Conservation (phyloP, 2,797 vertebrate genomes). For the Takifugu rubripes region DNA sequence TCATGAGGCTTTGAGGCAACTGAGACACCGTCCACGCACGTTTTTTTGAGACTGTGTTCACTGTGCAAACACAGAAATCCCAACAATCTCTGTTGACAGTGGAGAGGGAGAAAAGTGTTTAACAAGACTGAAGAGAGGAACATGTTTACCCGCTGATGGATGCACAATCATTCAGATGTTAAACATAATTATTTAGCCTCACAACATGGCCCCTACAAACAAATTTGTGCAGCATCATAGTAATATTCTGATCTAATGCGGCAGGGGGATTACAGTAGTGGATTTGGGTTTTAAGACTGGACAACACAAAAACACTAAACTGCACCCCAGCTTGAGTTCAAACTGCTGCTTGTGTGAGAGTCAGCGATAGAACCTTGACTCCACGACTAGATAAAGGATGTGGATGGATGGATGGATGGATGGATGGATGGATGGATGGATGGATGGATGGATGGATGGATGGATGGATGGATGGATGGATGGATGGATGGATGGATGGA, state of each 20-base stretch:
- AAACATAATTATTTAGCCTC: neutral
- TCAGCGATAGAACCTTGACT: too few relatives aligned
- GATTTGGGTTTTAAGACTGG: too few relatives aligned
- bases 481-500: neutral
- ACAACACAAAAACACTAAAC: too few relatives aligned
- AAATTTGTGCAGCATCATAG: neutral
- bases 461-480: too few relatives aligned
- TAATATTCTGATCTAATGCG: neutral
- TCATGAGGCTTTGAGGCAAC: constrained; percentile 24
- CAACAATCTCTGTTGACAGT: constrained; percentile 30
- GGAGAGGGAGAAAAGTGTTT: constrained; percentile 6
- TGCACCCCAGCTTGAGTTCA: too few relatives aligned
- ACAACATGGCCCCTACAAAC: neutral
- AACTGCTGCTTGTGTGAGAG: too few relatives aligned
- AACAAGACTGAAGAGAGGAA: constrained; percentile 11
- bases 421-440: too few relatives aligned
- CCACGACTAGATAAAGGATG: too few relatives aligned
- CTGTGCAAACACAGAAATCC: constrained; percentile 31
- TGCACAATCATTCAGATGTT: constrained; percentile 1
- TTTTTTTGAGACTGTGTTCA: constrained; percentile 29
- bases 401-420: too few relatives aligned
- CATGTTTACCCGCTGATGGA: constrained; percentile 3
- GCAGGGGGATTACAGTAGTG: neutral
- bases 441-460: too few relatives aligned
- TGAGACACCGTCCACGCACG: constrained; percentile 25